phyloP scores from a whole-genome alignment of 2,888 invertebrate species.

The Hypena proboscidalis region DNA sequence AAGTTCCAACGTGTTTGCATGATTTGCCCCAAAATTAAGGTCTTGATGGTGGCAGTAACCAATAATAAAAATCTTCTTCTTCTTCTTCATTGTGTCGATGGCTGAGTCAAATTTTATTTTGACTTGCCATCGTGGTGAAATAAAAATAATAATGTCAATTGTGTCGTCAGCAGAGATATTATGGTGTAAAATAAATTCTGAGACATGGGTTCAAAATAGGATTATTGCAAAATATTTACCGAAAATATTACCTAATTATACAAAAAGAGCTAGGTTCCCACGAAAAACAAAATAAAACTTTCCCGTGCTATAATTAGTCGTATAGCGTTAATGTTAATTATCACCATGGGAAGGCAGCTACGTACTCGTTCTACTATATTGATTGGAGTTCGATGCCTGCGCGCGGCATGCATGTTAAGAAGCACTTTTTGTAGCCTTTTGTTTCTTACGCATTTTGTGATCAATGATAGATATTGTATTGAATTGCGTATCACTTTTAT shows the following conservation, averaged over 20 bases:
- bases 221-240: not conserved
- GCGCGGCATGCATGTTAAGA: constrained; percentile 55
- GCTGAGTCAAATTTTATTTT: no score
- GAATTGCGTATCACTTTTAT: constrained; percentile 3
- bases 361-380: constrained; percentile 48
- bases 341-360: constrained; percentile 35
- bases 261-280: constrained; percentile 1
- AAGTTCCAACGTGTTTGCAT: no score
- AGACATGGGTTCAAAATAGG: no score
- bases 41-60: no score
- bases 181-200: no score
- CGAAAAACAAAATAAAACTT: constrained; percentile 27
- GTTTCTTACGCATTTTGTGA: constrained; percentile 28
- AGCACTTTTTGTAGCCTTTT: constrained; percentile 25
- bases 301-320: constrained; percentile 44
- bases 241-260: not conserved
- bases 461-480: constrained; percentile 28
- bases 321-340: constrained; percentile 51
- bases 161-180: no score
- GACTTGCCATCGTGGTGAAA: no score
- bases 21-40: no score
- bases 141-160: no score
- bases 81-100: no score
- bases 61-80: no score
- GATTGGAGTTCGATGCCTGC: constrained; percentile 57